A percentile compares a stretch with the other conserved stretches of the same genome.
These are phyloP conservation scores for Spheniscus mendiculus DNA, from an alignment of 2,113 vertebrate genomes.

Conservation along the genomic window DNA sequence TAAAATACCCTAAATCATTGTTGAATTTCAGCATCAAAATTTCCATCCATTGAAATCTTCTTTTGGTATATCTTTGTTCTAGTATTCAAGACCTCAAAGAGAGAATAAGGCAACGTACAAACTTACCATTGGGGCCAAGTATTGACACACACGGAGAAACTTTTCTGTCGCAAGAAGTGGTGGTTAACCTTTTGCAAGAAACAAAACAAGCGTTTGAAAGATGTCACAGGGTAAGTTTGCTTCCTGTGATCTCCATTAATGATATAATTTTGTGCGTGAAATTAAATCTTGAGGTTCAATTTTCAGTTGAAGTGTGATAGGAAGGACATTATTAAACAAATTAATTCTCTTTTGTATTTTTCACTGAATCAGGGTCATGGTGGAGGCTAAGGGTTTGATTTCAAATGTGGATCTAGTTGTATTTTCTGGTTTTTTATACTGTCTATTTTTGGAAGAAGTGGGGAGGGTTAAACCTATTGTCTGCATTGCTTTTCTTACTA, in stretches of 20 bases:
- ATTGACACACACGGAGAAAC: constrained; percentile 98
- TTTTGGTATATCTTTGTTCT: background rate
- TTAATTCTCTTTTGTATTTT: background rate
- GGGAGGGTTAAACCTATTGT: background rate
- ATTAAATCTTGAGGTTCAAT: background rate
- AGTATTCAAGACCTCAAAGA: constrained; percentile 99
- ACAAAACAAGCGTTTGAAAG: constrained; percentile 98
- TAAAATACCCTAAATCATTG: background rate
- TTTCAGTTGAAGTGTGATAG: background rate
- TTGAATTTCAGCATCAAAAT: background rate
- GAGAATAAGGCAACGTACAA: constrained; percentile 93
- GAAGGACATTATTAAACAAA: background rate
- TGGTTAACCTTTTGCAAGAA: constrained; percentile 97
- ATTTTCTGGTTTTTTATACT: background rate
- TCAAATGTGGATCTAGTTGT: background rate
- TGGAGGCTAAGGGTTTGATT: background rate
- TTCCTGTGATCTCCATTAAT: background rate
- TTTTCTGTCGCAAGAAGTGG: constrained; percentile 95
- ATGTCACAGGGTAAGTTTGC: constrained; percentile 89
- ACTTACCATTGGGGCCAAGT: constrained; percentile 90
- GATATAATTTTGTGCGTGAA: background rate
- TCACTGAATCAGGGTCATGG: background rate
- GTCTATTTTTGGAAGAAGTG: background rate
- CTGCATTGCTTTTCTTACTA: background rate
- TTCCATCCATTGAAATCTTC: background rate